Conservation (phyloP, 2,797 vertebrate species). For the Paedocypris micromegethes region DNA sequence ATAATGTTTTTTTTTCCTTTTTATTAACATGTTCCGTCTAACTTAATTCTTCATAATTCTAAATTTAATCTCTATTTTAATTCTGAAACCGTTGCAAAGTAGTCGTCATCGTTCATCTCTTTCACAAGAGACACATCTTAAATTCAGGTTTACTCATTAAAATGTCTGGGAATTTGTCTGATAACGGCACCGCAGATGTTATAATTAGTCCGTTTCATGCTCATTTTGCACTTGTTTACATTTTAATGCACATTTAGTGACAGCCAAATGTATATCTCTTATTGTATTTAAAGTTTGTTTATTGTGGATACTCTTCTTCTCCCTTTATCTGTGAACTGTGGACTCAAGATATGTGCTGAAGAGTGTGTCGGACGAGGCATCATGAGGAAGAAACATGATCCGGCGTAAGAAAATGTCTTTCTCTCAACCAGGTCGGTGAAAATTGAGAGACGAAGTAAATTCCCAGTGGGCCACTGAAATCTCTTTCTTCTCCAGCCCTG, state of each 20-base stretch:
- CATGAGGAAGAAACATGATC: conserved; percentile 51
- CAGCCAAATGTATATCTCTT: conserved; percentile 7
- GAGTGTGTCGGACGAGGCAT: conserved; percentile 37
- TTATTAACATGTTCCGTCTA: no score
- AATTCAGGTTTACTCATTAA: no score
- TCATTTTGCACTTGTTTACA: no score
- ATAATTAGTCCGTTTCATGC: no score
- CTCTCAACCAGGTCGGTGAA: conserved; percentile 37
- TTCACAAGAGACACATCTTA: no score
- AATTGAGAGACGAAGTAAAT: conserved; percentile 50
- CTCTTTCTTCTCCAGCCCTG: conserved; percentile 48
- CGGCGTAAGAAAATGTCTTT: conserved; percentile 40
- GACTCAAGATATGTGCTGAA: conserved; percentile 18
- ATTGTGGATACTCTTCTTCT: conserved; percentile 34
- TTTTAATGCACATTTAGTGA: background rate
- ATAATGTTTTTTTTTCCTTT: no score
- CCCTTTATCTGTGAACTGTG: conserved; percentile 19
- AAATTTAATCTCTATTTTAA: no score
- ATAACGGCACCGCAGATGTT: no score
- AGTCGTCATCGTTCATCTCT: no score
- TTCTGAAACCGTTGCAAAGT: no score
- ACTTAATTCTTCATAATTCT: no score
- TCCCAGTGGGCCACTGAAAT: conserved; percentile 51
- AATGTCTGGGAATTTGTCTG: no score
- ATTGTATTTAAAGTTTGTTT: conserved; percentile 23